Base-by-base conservation (phyloP, 2,888 invertebrate species). In the Eupeodes luniger region DNA sequence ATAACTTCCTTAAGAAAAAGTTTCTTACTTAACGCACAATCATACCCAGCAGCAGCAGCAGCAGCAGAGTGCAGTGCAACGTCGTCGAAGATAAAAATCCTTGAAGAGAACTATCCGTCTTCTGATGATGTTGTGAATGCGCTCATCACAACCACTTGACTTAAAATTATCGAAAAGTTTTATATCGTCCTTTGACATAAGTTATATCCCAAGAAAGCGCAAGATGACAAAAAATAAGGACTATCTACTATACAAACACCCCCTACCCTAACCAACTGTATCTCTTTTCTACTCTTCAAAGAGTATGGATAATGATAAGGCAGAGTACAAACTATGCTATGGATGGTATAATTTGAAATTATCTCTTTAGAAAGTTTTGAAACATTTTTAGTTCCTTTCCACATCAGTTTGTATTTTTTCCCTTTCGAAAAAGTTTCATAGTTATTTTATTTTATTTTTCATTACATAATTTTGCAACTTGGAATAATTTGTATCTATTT, bases 111-210 rank as follows among this genome's bases (percentile, higher is more conserved):
- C 62, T 47, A 49, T 82, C 57, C 40, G n/a, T 70, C 78, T 64
- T 77, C n/a, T 70, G 1, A 27, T 27, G 27, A 27, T 27, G 27
- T 14, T 34, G 40, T 62, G 47, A 5, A 27, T 53, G 14, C 49
- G 27, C 27, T 27, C 27, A 51, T 53, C 34, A 59, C 59, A 51
- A 47, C 11, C 72, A 75, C 78, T 74, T 83, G 78, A 78, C 59
- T 78, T 74, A 53, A 61, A 81, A 81, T 81, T 85, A 85, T 77
- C 74, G 51, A 81, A 85, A 85, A 85, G 66, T 85, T 85, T 85
- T 62, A 59, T 57, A 81, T 81, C 81, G 74, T 85, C 81, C 85
- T 85, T 85, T 85, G 85, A 85, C 85, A 81, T 51, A 85, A 85
- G 67, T 85, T 78, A 69, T 69, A 69, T 69, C 47, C 57, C 55